Base-by-base conservation (phyloP, 2,888 invertebrate species). In the Sinodicranocentrus sp. region DNA sequence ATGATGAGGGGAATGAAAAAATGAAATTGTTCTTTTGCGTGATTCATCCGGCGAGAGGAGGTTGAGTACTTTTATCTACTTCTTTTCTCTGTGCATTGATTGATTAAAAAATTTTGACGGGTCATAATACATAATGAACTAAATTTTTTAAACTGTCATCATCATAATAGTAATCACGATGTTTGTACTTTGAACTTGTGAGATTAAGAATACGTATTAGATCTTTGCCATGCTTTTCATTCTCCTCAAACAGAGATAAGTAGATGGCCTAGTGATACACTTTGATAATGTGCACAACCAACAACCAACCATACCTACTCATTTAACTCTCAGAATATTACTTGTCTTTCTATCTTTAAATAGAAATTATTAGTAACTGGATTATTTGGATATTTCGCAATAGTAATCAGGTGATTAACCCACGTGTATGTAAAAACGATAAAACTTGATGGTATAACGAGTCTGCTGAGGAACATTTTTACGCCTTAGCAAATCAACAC, bases 1-100 rank as follows among this genome's bases (percentile, higher is more conserved):
- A 63, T 63, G 44, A 72, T 59, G 72, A 72, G 59, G 25, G 33
- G 72, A 61, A 19, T 48, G 19, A 28, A 76, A 76, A 54, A 61
- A 26, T 23, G 19, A 61, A 48, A 52, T 67, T 26, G 52, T 65
- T 52, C 39, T n/a, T 54, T 65, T 54, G 76, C 76, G 54, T 76
- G 76, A 76, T 52, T 39, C 23, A 6, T 52, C 21, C 68, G 33
- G 65, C 43, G 13, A 33, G 33, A 33, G 33, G 33, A 33, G n/a
- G n/a, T n/a, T n/a, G n/a, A n/a, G n/a, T n/a, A n/a, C n/a, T n/a
- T 39, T 5, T 39, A 5, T 39, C 39, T 39, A 13, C 39, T 39
- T 39, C 13, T 39, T 39, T 39, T 5, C 39, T 39, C 39, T 39
- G 13, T 39, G 6, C 39, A n/a, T 52, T 39, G 39, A 39, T 23